Evolutionary conservation across 2,113 vertebrate genomes (phyloP).

Genomic region (Rhea pennata): DNA sequence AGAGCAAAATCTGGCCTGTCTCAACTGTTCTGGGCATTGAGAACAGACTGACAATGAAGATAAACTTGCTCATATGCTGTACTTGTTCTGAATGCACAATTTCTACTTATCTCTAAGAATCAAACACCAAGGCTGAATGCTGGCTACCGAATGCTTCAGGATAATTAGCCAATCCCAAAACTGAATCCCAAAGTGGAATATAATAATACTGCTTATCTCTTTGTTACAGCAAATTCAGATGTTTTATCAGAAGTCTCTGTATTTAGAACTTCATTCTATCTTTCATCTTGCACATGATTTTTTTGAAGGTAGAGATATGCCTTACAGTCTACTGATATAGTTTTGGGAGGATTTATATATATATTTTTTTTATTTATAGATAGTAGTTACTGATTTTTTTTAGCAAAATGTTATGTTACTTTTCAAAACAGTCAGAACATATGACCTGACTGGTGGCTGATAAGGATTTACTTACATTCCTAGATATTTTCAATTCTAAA

Average conservation of each 20-base stretch:
- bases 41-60: constrained; percentile 57
- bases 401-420: background rate
- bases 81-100: constrained; percentile 34
- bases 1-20: constrained; percentile 21
- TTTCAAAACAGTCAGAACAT: background rate
- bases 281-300: background rate
- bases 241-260: background rate
- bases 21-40: constrained; percentile 17
- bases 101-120: background rate
- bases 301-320: background rate
- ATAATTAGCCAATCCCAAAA: constrained; percentile 29
- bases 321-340: background rate
- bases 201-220: background rate
- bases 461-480: background rate
- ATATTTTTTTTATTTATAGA: background rate
- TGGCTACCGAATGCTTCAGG: background rate
- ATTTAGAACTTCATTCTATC: background rate
- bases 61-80: constrained; percentile 26
- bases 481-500: background rate
- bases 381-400: background rate
- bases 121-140: background rate
- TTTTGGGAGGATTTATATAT: background rate
- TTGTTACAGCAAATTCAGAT: background rate
- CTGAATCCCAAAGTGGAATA: background rate
- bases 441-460: background rate